phyloP scores from a whole-genome alignment of 1,140 invertebrate genomes.

The Drosophila virilis region DNA sequence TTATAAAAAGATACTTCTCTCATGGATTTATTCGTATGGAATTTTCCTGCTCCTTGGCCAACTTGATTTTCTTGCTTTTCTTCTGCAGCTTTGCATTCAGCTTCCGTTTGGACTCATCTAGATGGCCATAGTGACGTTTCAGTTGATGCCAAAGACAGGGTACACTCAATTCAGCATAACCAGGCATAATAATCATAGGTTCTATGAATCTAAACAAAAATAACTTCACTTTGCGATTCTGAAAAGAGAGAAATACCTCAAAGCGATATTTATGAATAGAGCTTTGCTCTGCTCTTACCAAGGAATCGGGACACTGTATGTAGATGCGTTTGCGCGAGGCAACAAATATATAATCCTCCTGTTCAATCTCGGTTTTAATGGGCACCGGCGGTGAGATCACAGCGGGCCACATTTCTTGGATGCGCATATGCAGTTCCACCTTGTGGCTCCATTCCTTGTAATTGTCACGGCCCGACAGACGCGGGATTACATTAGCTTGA shows the following conservation, averaged over 20 bases:
- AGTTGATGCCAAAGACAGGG: slow-evolving; percentile 14
- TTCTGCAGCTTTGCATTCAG: not conserved
- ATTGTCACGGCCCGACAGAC: slow-evolving; percentile 16
- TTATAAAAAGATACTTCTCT: too few relatives aligned
- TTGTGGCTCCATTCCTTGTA: slow-evolving; percentile 42
- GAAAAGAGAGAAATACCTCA: not conserved
- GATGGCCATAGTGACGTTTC: slow-evolving; percentile 4
- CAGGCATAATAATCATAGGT: not conserved
- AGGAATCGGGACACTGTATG: not conserved
- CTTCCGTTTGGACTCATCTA: not conserved
- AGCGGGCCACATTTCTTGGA: slow-evolving; percentile 18
- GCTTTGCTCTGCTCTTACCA: not conserved
- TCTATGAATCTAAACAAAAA: slow-evolving; percentile 4
- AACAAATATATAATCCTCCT: slow-evolving; percentile 8
- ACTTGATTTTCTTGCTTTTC: slow-evolving; percentile 2
- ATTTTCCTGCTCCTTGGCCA: not conserved
- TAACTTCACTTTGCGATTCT: slow-evolving; percentile 11
- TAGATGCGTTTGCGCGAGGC: slow-evolving; percentile 15
- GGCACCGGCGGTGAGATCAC: slow-evolving; percentile 19
- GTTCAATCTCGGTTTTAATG: not conserved
- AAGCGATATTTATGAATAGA: not conserved
- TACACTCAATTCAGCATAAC: slow-evolving; percentile 8
- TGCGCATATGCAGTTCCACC: slow-evolving; percentile 32
- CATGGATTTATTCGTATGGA: too few relatives aligned
- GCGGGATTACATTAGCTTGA: not conserved